Percentiles rank a stretch among this genome's conserved stretches.
phyloP scores from a whole-genome alignment of 1,140 invertebrate genomes.

The Zaprionus ghesquierei region DNA sequence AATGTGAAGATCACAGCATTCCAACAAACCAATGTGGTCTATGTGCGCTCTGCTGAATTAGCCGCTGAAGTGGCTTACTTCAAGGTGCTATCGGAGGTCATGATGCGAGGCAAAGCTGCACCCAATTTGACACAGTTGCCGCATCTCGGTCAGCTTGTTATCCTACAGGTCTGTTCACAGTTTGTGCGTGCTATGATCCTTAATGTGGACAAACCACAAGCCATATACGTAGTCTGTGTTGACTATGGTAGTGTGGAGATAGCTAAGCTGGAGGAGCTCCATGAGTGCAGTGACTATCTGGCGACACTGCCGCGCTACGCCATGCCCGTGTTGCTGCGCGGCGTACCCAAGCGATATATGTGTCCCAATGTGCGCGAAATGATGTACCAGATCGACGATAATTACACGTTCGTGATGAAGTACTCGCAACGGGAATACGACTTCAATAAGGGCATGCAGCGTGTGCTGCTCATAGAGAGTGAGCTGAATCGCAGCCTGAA shows the following conservation, averaged over 20 bases:
- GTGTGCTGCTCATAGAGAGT: slow-evolving; percentile 45
- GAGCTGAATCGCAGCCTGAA: slow-evolving; percentile 59
- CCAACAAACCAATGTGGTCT: slow-evolving; percentile 64
- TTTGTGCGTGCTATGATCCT: slow-evolving; percentile 64
- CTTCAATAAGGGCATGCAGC: slow-evolving; percentile 37
- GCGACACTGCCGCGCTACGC: slow-evolving; percentile 47
- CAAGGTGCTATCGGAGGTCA: slow-evolving; percentile 38
- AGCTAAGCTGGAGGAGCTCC: slow-evolving; percentile 38
- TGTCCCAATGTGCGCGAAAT: slow-evolving; percentile 47
- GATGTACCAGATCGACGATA: slow-evolving; percentile 46
- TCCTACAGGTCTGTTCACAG: slow-evolving; percentile 44
- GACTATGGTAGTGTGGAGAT: slow-evolving; percentile 72
- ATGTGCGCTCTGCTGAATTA: slow-evolving; percentile 52
- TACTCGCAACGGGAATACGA: slow-evolving; percentile 46
- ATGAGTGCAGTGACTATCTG: slow-evolving; percentile 45
- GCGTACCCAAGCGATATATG: slow-evolving; percentile 48
- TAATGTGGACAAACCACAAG: slow-evolving; percentile 36
- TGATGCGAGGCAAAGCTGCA: slow-evolving; percentile 21
- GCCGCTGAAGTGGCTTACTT: slow-evolving; percentile 51
- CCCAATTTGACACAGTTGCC: slow-evolving; percentile 36
- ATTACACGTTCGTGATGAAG: slow-evolving; percentile 44
- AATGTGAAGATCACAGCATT: slow-evolving; percentile 66
- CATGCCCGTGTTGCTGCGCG: slow-evolving; percentile 60
- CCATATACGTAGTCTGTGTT: slow-evolving; percentile 62
- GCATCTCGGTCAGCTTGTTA: slow-evolving; percentile 55